Percentiles rank a stretch among this genome's conserved stretches.
These are phyloP conservation scores for Amphipyra berbera DNA, from an alignment of 2,888 invertebrate species.

Conservation along the genomic window DNA sequence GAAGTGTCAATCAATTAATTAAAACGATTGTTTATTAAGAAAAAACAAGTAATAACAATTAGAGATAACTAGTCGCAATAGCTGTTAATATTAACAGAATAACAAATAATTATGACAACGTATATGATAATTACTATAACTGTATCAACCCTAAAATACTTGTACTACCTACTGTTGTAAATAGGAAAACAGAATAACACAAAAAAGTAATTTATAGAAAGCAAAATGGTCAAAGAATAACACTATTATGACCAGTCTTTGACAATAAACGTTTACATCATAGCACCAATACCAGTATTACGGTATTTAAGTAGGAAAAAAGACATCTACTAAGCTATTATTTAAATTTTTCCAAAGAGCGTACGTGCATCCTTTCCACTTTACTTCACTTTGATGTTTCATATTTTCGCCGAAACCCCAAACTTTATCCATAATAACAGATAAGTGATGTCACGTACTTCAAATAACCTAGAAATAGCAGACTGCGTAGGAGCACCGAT, in stretches of 20 bases:
- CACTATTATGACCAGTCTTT: no score
- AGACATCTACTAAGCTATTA: neutral
- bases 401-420: slow-evolving; percentile 24
- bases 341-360: slow-evolving; percentile 1
- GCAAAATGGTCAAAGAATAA: no score
- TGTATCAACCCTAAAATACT: no score
- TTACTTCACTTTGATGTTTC: slow-evolving; percentile 21
- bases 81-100: no score
- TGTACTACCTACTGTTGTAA: no score
- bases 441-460: slow-evolving; percentile 32
- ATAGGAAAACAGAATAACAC: no score
- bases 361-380: slow-evolving; percentile 16
- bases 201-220: no score
- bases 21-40: neutral
- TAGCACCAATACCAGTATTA: neutral
- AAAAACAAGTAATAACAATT: no score
- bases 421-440: slow-evolving; percentile 43
- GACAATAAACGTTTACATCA: neutral
- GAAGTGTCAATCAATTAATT: neutral
- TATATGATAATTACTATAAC: no score
- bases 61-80: no score
- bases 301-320: neutral
- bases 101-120: no score
- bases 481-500: slow-evolving; percentile 20
- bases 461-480: slow-evolving; percentile 20